Conservation (phyloP, 2,888 invertebrate species). For the Cenopis cana region DNA sequence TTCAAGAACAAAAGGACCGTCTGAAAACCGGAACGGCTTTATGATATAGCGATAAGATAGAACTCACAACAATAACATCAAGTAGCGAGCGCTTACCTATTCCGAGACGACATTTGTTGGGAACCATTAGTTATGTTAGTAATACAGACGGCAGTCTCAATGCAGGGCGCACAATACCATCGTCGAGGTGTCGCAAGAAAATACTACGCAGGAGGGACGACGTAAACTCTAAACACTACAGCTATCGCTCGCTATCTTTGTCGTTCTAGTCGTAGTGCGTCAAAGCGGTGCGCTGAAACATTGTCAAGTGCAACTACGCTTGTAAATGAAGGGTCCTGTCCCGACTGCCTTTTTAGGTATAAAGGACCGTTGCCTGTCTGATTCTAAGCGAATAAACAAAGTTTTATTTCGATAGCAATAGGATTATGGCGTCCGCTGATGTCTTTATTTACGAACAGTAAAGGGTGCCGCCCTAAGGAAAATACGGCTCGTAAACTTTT, state of each 20-base stretch:
- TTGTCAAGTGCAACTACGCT: slow-evolving; percentile 36
- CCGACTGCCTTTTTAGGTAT: slow-evolving; percentile 12
- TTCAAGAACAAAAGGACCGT: slow-evolving; percentile 61
- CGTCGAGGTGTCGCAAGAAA: slow-evolving; percentile 44
- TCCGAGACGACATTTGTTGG: slow-evolving; percentile 69
- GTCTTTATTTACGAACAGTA: slow-evolving; percentile 20
- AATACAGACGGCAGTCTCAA: slow-evolving; percentile 66
- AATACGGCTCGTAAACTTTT: slow-evolving; percentile 36
- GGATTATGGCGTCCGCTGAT: slow-evolving; percentile 2
- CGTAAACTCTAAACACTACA: slow-evolving; percentile 23
- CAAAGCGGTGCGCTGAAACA: slow-evolving; percentile 35
- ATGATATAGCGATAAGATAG: slow-evolving; percentile 60
- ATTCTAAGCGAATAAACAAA: slow-evolving; percentile 6
- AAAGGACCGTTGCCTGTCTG: background rate
- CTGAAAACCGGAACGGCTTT: slow-evolving; percentile 63
- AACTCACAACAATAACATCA: slow-evolving; percentile 71
- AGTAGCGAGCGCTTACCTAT: slow-evolving; percentile 60
- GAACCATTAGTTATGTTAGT: slow-evolving; percentile 62
- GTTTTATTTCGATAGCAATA: background rate
- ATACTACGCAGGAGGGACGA: slow-evolving; percentile 32
- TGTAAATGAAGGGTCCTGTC: slow-evolving; percentile 38
- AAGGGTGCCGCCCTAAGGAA: slow-evolving; percentile 9
- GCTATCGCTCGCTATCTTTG: slow-evolving; percentile 31
- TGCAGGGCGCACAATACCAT: slow-evolving; percentile 70
- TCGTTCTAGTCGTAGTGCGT: slow-evolving; percentile 33